Evolutionary conservation across 92 coral and sea anemone genomes (phyloP), one percentile per base, ranked within the genome.

Genomic region (Zoanthus sansibaricus): DNA sequence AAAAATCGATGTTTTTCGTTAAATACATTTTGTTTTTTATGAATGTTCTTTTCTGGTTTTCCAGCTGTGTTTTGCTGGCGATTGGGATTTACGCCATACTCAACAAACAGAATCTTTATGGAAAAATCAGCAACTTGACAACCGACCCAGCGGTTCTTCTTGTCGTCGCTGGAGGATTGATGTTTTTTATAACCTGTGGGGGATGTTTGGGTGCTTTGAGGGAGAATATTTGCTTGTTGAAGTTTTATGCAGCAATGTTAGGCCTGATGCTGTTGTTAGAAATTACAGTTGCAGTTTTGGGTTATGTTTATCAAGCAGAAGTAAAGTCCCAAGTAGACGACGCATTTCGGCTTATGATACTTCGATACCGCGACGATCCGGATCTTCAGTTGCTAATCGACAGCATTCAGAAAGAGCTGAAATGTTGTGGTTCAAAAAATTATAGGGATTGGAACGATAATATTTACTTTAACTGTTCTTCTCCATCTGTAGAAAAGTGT

Each of bases 181-280:
- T 95, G 89, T 93, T 95, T 61, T 15, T 97, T 48, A 94, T 97
- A 15, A 79, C 98, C 5, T 97, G 94, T 72, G 90, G 95, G 72
- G 99, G 99, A 8, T 96, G 98, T 76, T 82, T 97, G 42, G 99
- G 99, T 14, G 95, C 99, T 9, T 86, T 97, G 73, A 88, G 99
- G 61, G 99, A 97, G 82, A 97, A 97, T 51, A 89, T 77, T 54
- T 97, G 99, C 59, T 87, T 95, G 69, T 87, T 97, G 6, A 89
- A 89, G 31, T 97, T 95, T 82, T 97, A 92, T 58, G 95, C 92
- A 17, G 44, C 83, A 5, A 84, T 90, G 93, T 86, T 97, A 8
- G 94, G 92, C 3, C 56, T 97, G 71, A 93, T 97, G 92, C 70
- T 97, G 67, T 80, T 97, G 62, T 42, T 97, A 7, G 98, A 97